Percentiles rank a stretch among this genome's conserved stretches.
These are phyloP conservation scores for Alloplasta piceator DNA, from an alignment of 2,888 invertebrate species.

Conservation along the genomic window DNA sequence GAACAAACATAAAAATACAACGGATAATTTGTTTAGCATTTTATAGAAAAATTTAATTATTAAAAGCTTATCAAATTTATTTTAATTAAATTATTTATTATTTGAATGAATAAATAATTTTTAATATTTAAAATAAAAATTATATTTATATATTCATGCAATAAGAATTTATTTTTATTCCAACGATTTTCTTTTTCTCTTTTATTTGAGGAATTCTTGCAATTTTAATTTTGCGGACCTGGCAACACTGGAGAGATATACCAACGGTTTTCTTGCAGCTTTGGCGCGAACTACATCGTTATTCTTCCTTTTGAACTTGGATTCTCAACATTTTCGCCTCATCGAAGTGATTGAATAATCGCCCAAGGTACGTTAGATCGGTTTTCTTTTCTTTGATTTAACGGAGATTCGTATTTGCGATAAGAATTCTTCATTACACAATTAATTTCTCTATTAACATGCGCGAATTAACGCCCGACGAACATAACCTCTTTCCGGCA, in stretches of 20 bases:
- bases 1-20: too few species aligned
- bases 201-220: too few species aligned
- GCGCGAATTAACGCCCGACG: neutral
- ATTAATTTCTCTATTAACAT: neutral
- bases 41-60: too few species aligned
- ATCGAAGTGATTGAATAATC: conserved; percentile 9
- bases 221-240: too few species aligned
- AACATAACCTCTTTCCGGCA: conserved; percentile 13
- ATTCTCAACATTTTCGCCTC: conserved; percentile 14
- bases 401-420: neutral
- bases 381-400: neutral
- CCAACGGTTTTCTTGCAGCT: conserved; percentile 18
- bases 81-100: too few species aligned
- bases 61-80: too few species aligned
- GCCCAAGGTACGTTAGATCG: conserved; percentile 36
- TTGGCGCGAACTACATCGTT: conserved; percentile 60
- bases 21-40: too few species aligned
- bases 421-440: neutral
- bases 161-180: too few species aligned
- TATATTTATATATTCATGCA: too few species aligned
- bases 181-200: too few species aligned
- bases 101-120: too few species aligned
- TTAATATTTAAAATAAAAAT: too few species aligned
- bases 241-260: neutral
- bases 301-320: conserved; percentile 56